Base-by-base conservation (phyloP, 1,140 invertebrate species). In the Euschistus heros region DNA sequence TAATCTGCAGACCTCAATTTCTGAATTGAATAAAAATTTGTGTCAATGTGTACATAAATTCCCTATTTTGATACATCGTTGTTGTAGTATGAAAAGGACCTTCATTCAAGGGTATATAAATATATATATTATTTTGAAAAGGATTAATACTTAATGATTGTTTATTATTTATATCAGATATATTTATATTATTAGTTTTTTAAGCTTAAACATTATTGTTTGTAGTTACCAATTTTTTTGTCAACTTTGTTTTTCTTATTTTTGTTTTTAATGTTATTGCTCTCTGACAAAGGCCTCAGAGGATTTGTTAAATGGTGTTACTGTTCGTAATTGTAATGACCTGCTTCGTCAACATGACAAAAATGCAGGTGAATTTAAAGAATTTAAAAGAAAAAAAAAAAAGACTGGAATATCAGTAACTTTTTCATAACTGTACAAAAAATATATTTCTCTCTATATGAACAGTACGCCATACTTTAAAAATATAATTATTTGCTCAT, bases 121-220 rank as follows among this genome's bases (percentile, higher is more conserved):
- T 37, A 37, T 37, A 30, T 30, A 57, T 57, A 57, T 57, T 57
- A 57, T 57, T 57, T 57, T 57, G 14, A 57, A 57, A 24, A 26
- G 24, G 24, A 20, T 18, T 57, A 57, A 20, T 57, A 57, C 54
- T 57, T 57, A 57, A 57, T 57, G 15, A 57, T 57, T 57, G 54
- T 57, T 57, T 57, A 57, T 57, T 57, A 57, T 57, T 57, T 57
- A 57, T 57, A 57, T 57, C 4, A 57, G 54, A 57, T 57, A 57
- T 57, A 57, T 57, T 57, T 57, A 57, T 57, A 57, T 57, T 57
- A 57, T 26, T 57, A 57, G 54, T 24, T 20, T 24, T 50, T 57
- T 24, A 57, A 24, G 18, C 24, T 57, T 57, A 24, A 57, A 27
- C 18, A 24, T 57, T 57, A 26, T 52, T 26, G 24, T 57, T 57